phyloP scores from a whole-genome alignment of 2,888 invertebrate species.

The Cephus spinipes region DNA sequence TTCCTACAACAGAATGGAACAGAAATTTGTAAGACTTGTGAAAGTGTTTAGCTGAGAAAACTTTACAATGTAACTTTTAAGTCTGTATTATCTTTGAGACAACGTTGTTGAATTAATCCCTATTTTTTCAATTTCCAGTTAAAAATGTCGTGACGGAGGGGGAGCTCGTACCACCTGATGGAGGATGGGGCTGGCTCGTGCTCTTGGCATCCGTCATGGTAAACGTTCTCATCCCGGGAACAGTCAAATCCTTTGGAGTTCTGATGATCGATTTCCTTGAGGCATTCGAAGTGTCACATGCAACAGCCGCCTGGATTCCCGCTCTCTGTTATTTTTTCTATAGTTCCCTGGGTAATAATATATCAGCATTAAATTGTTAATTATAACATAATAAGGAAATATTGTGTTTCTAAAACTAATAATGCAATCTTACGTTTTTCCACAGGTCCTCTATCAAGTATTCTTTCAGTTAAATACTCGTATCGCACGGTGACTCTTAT shows the following conservation, averaged over 20 bases:
- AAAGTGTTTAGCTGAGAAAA: no score
- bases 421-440: slow-evolving; percentile 45
- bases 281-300: slow-evolving; percentile 79
- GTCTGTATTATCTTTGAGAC: no score
- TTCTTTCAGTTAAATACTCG: slow-evolving; percentile 86
- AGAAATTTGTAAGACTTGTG: no score
- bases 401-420: slow-evolving; percentile 5
- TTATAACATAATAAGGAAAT: neutral
- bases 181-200: slow-evolving; percentile 88
- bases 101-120: no score
- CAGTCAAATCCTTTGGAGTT: slow-evolving; percentile 89
- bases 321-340: slow-evolving; percentile 89
- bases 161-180: slow-evolving; percentile 85
- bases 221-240: slow-evolving; percentile 87
- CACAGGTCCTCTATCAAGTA: slow-evolving; percentile 86
- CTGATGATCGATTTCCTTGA: slow-evolving; percentile 85
- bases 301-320: slow-evolving; percentile 86
- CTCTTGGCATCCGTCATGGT: slow-evolving; percentile 79
- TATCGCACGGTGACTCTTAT: slow-evolving; percentile 85
- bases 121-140: slow-evolving; percentile 29
- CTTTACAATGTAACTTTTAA: no score
- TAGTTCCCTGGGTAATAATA: slow-evolving; percentile 82
- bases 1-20: no score
- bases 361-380: slow-evolving; percentile 12
- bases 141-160: slow-evolving; percentile 67